These are phyloP conservation scores for Antennarius maculatus DNA, from an alignment of 2,797 vertebrate species.

Conservation along the genomic window DNA sequence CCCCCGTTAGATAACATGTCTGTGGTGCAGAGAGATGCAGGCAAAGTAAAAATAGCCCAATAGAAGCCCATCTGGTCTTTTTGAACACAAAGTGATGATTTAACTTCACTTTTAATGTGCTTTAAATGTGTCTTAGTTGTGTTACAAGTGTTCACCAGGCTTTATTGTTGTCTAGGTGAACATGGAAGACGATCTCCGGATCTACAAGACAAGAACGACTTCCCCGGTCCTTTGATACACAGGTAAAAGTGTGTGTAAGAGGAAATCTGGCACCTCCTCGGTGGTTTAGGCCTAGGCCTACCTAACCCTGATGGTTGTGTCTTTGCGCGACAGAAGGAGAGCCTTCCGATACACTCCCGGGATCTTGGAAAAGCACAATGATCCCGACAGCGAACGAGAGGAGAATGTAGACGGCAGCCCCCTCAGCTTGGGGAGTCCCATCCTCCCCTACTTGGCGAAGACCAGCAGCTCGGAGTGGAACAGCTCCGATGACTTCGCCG, in stretches of 20 bases:
- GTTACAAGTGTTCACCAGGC: constrained; percentile 25
- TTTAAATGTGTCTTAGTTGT: no score
- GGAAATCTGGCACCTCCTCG: not conserved
- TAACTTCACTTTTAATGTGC: not conserved
- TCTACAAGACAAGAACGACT: constrained; percentile 63
- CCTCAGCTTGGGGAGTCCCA: constrained; percentile 27
- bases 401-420: constrained; percentile 62
- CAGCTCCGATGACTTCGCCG: constrained; percentile 78
- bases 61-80: constrained; percentile 28
- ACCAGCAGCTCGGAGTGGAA: constrained; percentile 83
- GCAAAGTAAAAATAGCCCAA: constrained; percentile 2
- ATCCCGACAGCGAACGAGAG: constrained; percentile 57
- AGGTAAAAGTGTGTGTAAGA: constrained; percentile 79
- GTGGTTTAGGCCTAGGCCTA: not conserved
- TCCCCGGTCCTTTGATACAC: constrained; percentile 75
- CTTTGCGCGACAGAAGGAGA: constrained; percentile 51
- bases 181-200: constrained; percentile 73
- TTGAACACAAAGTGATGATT: constrained; percentile 20
- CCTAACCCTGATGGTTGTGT: constrained; percentile 14
- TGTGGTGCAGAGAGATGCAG: constrained; percentile 47
- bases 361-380: constrained; percentile 53
- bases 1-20: constrained; percentile 76
- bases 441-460: constrained; percentile 68
- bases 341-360: constrained; percentile 75
- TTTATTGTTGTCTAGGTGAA: constrained; percentile 64